Evolutionary conservation across 2,888 invertebrate species (phyloP), one percentile per base, ranked within the genome.

Genomic region (Agriopis marginaria): DNA sequence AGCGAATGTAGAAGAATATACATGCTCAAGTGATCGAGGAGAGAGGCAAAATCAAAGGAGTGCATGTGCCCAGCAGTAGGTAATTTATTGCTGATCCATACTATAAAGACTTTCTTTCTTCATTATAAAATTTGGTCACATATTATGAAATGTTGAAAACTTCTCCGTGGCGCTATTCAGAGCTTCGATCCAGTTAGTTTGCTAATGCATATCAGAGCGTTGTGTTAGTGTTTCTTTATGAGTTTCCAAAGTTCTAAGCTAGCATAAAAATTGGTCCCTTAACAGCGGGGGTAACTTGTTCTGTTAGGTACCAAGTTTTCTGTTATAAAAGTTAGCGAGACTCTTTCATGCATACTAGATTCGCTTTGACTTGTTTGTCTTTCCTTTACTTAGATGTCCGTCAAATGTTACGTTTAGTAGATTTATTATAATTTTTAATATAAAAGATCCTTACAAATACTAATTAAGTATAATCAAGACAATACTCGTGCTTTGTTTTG

Each of bases 221-320:
- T 7, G 45, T 39, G 47, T 47, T 45, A 47, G 47, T 59, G 23
- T 47, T 59, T 47, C 59, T 59, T 47, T 47, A 32, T 47, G 12
- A 17, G 44, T 56, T 56, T 11, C 11, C 56, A 42, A 59, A 59
- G 47, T 59, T 47, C 45, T 47, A 47, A 47, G n/a, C n/a, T 59
- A 47, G 59, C 59, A 47, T 47, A 47, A 59, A 59, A 47, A 59
- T 32, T 56, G 56, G 56, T 56, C 56, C 56, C 44, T n/a, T 45
- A 47, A 10, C 32, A 32, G 47, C 47, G 47, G 12, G 32, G 32
- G 10, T 47, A 59, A 47, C 47, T 59, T 59, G 32, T 47, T 59
- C 56, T 44, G 55, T 44, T 58, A 44, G 44, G 56, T 44, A 59
- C 32, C 7, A n/a, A 59, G 47, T 59, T 47, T 59, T 59, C 8